Base-by-base conservation (phyloP, 2,113 vertebrate genomes). In the Halichoerus grypus region DNA sequence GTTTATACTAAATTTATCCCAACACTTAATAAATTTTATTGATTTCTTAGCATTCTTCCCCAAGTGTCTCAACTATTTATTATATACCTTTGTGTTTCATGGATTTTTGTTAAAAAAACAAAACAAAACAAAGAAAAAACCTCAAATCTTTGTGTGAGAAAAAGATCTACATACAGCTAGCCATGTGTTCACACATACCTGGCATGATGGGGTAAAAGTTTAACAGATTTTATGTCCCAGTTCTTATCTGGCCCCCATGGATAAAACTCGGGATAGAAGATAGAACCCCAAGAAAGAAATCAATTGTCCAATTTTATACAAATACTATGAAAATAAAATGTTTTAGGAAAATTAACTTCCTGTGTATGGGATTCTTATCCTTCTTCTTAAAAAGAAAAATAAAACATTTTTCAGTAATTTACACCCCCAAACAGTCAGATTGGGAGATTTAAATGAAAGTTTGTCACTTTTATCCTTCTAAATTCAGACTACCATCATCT, bases 361-460 rank as follows among this genome's bases (percentile, higher is more conserved):
- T 84, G 9, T 63, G 36, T 95, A 1, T 61, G 57, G 14, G 39
- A 22, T 36, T 91, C 46, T 82, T 67, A 51, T 13, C 22, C 7
- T 49, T 79, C 24, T 28, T 97, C 12, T 77, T 85, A 80, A 84
- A 79, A 39, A n/a, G 16, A 61, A 71, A 94, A 97, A 26, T 10
- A 51, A 79, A 51, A 13, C 65, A 12, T 46, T 86, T 96, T 83
- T 82, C 26, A 61, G 81, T 80, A 61, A 67, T 71, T 81, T 69
- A n/a, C 5, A 28, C 49, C 6, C 33, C 9, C 31, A 59, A 42
- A 53, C 6, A 77, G 5, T 42, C 51, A 46, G 21, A 83, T 57
- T 81, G 80, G 9, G 84, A 88, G 65, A 91, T 46, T 86, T 95
- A 76, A 87, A 63, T 92, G 21, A 39, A 91, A 95, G 11, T 87